Conservation (phyloP, 2,888 invertebrate genomes). For the Agrochola lychnidis region DNA sequence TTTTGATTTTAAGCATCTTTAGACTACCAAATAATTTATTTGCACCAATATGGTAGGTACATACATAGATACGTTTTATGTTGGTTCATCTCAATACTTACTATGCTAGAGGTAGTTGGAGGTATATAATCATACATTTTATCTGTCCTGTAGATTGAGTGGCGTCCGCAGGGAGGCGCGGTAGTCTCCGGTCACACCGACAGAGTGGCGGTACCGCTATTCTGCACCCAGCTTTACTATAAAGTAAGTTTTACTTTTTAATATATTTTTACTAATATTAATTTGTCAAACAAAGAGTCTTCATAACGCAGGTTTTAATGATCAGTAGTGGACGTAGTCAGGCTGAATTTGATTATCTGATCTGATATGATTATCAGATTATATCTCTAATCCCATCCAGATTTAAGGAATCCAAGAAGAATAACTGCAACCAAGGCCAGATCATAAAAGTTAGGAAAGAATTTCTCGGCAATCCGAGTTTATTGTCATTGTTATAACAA, state of each 20-base stretch:
- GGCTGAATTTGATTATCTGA: too few relatives aligned
- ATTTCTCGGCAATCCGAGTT: background rate
- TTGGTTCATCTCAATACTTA: background rate
- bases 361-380: too few relatives aligned
- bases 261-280: background rate
- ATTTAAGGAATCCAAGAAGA: background rate
- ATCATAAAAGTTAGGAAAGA: background rate
- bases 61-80: background rate
- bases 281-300: background rate
- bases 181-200: slow-evolving; percentile 24
- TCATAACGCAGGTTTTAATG: background rate
- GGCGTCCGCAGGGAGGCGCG: slow-evolving; percentile 45
- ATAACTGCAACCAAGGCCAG: background rate
- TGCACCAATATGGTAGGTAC: background rate
- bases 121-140: slow-evolving; percentile 30
- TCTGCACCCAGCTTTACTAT: slow-evolving; percentile 28
- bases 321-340: too few relatives aligned
- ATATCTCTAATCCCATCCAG: background rate
- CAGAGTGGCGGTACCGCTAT: slow-evolving; percentile 32
- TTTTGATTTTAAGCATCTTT: background rate
- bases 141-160: slow-evolving; percentile 42
- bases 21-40: background rate
- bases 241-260: background rate
- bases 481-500: background rate
- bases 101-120: background rate